A percentile compares a stretch with the other conserved stretches of the same genome.
Evolutionary conservation across 2,797 vertebrate species (phyloP).

Genomic region (Dallia pectoralis): DNA sequence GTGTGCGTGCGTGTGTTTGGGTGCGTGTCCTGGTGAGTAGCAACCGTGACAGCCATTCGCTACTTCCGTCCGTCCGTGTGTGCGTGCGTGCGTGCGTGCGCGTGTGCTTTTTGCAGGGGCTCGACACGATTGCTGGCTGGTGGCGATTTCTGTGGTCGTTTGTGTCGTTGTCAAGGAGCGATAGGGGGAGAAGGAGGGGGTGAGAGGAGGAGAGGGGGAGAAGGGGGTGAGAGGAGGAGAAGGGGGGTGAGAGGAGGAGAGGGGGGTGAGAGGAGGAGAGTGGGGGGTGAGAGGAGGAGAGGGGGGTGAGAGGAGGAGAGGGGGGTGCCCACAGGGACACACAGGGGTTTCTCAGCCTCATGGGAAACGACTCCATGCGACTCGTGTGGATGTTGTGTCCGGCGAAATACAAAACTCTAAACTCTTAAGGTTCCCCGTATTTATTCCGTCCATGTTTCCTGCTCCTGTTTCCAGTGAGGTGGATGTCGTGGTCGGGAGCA

Average conservation of each 20-base stretch:
- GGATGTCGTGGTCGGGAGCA: not conserved
- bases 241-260: not conserved
- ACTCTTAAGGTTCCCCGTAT: not conserved
- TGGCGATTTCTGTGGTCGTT: not conserved
- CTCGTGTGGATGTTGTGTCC: conserved; percentile 17
- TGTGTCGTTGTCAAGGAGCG: conserved; percentile 37
- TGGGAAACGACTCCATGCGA: conserved; percentile 64
- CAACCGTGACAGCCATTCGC: conserved; percentile 65
- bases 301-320: not conserved
- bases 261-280: conserved; percentile 17
- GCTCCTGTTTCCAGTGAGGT: conserved; percentile 20
- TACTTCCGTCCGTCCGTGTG: conserved; percentile 56
- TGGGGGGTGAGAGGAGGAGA: conserved; percentile 15
- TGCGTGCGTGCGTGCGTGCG: conserved; percentile 41
- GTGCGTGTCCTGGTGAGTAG: conserved; percentile 84
- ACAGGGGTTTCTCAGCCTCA: conserved; percentile 70
- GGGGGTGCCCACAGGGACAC: conserved; percentile 47
- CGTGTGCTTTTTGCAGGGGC: conserved; percentile 48
- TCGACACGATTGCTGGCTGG: not conserved
- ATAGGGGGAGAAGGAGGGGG: conserved; percentile 40
- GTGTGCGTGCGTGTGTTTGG: no score
- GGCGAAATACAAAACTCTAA: not conserved
- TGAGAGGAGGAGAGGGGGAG: conserved; percentile 28
- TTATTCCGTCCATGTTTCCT: not conserved
- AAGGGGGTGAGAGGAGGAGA: conserved; percentile 12